A percentile compares a stretch with the other conserved stretches of the same genome.
phyloP scores from a whole-genome alignment of 2,113 vertebrate genomes.

The Lanius collurio region DNA sequence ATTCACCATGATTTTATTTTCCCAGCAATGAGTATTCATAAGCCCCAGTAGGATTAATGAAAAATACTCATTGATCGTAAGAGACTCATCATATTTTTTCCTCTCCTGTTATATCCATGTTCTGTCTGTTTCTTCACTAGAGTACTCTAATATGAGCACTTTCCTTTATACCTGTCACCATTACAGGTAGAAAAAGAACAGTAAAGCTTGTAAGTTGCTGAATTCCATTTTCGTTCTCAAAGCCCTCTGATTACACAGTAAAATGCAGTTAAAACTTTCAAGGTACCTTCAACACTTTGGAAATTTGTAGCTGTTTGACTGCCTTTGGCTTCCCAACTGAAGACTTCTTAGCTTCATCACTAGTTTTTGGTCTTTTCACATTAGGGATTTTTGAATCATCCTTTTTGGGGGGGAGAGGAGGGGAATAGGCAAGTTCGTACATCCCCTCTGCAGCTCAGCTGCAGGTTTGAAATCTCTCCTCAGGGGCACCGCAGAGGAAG shows the following conservation, averaged over 20 bases:
- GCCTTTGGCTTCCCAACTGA: not conserved
- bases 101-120: not conserved
- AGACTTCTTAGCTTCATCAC: not conserved
- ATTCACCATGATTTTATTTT: not conserved
- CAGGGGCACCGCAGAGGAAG: not conserved
- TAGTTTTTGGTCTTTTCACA: not conserved
- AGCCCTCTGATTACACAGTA: rapidly evolving
- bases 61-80: not conserved
- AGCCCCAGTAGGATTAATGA: not conserved
- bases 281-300: not conserved
- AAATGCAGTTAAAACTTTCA: not conserved
- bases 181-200: not conserved
- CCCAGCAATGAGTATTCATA: not conserved
- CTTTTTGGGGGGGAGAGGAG: not conserved
- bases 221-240: not conserved
- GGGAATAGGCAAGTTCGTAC: not conserved
- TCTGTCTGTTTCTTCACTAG: not conserved
- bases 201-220: not conserved
- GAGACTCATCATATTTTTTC: not conserved
- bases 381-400: not conserved
- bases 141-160: not conserved
- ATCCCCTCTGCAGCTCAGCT: not conserved
- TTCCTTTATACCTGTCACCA: not conserved
- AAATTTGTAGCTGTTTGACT: not conserved
- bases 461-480: not conserved